A percentile compares a stretch with the other conserved stretches of the same genome.
These are phyloP conservation scores for Neolamprologus hecqui DNA, from an alignment of 2,113 vertebrate species.

Conservation along the genomic window DNA sequence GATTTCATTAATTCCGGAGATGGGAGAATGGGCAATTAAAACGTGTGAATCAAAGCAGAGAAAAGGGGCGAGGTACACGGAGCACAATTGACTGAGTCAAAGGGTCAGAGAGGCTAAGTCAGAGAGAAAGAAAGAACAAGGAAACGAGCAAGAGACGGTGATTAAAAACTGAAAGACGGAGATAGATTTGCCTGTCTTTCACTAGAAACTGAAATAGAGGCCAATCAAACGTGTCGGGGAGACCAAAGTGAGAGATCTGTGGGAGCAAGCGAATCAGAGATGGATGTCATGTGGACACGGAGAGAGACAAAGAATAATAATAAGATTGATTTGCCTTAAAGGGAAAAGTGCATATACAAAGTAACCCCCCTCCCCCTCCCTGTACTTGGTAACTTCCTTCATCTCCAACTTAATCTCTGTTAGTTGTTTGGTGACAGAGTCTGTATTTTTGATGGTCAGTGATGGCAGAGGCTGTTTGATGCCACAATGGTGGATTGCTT, in stretches of 20 bases:
- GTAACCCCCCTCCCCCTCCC: rapidly evolving
- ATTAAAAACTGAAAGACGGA: conserved; percentile 35
- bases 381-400: not conserved
- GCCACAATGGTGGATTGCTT: not conserved
- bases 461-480: rapidly evolving
- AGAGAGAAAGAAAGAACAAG: conserved; percentile 34
- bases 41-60: conserved; percentile 29
- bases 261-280: not conserved
- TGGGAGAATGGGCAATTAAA: conserved; percentile 47
- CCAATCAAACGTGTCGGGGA: conserved; percentile 15
- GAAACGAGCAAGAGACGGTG: conserved; percentile 6
- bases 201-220: conserved; percentile 7
- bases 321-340: not conserved
- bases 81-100: conserved; percentile 24
- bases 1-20: conserved; percentile 48
- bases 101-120: conserved; percentile 39
- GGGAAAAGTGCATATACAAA: not conserved
- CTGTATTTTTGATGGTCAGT: not conserved
- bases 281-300: not conserved
- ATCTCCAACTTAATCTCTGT: not conserved
- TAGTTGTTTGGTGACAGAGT: not conserved
- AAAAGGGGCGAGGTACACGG: not conserved
- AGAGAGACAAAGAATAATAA: not conserved
- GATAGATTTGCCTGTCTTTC: conserved; percentile 14
- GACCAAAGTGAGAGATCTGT: not conserved